Conservation (phyloP, 1,140 invertebrate genomes). For the Augochlora pura region DNA sequence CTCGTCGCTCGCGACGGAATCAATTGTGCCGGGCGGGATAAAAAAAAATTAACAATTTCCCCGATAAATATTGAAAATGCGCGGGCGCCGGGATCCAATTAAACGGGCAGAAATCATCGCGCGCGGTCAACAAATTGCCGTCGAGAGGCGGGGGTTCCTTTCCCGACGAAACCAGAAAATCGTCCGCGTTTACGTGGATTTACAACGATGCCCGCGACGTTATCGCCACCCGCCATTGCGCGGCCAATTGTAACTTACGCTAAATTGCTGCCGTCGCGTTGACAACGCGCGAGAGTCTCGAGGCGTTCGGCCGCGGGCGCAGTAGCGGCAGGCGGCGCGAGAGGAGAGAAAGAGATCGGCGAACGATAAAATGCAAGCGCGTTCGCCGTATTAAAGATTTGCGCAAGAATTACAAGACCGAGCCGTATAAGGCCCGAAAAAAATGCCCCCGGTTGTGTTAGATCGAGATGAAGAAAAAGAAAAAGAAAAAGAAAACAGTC, state of each 20-base stretch:
- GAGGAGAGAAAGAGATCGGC: conserved; percentile 54
- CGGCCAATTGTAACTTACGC: conserved; percentile 34
- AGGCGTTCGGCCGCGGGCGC: conserved; percentile 24
- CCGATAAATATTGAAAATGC: background rate
- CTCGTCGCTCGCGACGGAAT: background rate
- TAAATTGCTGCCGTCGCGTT: conserved; percentile 22
- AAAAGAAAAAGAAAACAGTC: background rate
- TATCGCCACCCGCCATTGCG: conserved; percentile 23
- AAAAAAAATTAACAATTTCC: background rate
- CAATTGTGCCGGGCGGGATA: too few species aligned
- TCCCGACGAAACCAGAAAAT: background rate
- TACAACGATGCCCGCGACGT: background rate
- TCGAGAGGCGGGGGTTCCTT: background rate
- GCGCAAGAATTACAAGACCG: conserved; percentile 53
- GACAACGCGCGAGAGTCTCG: background rate
- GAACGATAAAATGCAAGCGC: conserved; percentile 55
- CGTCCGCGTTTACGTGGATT: background rate
- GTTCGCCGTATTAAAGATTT: conserved; percentile 54
- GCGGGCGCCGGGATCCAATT: background rate
- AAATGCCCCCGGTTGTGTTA: conserved; percentile 17
- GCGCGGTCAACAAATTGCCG: background rate
- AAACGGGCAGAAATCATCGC: background rate
- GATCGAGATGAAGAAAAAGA: too few species aligned
- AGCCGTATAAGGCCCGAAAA: conserved; percentile 37
- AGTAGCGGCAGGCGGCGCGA: conserved; percentile 23